Evolutionary conservation across 1,140 invertebrate species (phyloP).

Genomic region (Schlechtendalia chinensis): DNA sequence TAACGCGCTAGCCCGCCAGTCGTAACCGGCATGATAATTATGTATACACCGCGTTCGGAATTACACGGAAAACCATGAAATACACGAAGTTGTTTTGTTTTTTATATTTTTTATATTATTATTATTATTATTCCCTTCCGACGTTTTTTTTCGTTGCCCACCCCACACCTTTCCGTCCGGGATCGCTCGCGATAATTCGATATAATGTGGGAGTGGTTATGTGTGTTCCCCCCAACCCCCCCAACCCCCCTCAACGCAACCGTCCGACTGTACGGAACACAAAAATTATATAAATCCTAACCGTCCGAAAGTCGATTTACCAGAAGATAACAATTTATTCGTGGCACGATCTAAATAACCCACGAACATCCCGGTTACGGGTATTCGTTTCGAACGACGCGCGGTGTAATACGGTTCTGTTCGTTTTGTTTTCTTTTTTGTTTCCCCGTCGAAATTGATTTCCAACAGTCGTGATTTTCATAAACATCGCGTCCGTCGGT

Average conservation of each 20-base stretch:
- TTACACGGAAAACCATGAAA: constrained; percentile 45
- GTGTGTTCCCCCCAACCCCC: not conserved
- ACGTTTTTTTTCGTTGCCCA: constrained; percentile 36
- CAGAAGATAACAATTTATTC: constrained; percentile 48
- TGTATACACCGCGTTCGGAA: constrained; percentile 11
- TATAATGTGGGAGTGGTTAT: constrained; percentile 49
- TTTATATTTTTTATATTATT: not conserved
- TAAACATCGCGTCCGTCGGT: not conserved
- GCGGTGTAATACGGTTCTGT: too few relatives aligned
- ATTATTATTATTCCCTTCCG: constrained; percentile 25
- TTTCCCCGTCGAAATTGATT: constrained; percentile 16
- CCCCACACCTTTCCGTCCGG: constrained; percentile 19
- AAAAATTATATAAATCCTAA: constrained; percentile 48
- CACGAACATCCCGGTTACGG: constrained; percentile 18
- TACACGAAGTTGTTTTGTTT: constrained; percentile 14
- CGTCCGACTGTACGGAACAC: not conserved
- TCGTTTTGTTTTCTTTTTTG: not conserved
- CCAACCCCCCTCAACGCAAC: too few relatives aligned
- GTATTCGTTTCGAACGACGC: not conserved
- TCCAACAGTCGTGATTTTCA: constrained; percentile 20
- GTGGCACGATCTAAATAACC: constrained; percentile 48
- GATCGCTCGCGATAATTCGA: constrained; percentile 45
- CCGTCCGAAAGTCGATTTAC: constrained; percentile 46
- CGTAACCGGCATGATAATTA: constrained; percentile 42
- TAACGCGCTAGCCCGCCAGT: constrained; percentile 44